phyloP scores from a whole-genome alignment of 2,113 vertebrate genomes.

The Boleophthalmus pectinirostris region DNA sequence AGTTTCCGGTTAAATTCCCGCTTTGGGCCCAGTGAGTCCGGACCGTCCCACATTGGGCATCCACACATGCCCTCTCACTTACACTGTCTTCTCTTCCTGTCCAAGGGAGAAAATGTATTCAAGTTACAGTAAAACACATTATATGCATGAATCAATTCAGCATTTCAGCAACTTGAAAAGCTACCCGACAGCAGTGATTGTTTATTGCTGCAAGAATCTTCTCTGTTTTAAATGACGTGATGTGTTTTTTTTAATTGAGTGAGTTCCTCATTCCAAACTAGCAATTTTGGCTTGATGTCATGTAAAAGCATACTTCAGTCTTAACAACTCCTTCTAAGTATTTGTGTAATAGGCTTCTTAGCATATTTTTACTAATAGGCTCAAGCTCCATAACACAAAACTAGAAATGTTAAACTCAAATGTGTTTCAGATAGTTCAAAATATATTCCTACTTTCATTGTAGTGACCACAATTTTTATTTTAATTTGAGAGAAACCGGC shows the following conservation, averaged over 20 bases:
- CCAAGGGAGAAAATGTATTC: not conserved
- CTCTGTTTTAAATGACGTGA: not conserved
- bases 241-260: too few relatives aligned
- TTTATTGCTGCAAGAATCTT: not conserved
- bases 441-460: not conserved
- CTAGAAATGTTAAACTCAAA: not conserved
- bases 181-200: not conserved
- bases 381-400: not conserved
- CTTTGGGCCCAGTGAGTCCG: conserved; percentile 18
- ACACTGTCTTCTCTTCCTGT: not conserved
- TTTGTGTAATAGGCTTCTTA: not conserved
- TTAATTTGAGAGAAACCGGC: not conserved
- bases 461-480: not conserved
- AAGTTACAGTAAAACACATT: not conserved
- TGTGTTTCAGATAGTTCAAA: not conserved
- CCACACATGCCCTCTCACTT: not conserved
- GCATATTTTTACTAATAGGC: not conserved
- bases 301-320: not conserved
- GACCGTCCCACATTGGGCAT: conserved; percentile 1
- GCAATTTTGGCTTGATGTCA: not conserved
- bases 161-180: not conserved
- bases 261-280: not conserved
- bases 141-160: not conserved
- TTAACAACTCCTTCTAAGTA: not conserved
- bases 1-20: conserved; percentile 33